phyloP scores from a whole-genome alignment of 2,888 invertebrate genomes.

The Drosophila niveifrons region DNA sequence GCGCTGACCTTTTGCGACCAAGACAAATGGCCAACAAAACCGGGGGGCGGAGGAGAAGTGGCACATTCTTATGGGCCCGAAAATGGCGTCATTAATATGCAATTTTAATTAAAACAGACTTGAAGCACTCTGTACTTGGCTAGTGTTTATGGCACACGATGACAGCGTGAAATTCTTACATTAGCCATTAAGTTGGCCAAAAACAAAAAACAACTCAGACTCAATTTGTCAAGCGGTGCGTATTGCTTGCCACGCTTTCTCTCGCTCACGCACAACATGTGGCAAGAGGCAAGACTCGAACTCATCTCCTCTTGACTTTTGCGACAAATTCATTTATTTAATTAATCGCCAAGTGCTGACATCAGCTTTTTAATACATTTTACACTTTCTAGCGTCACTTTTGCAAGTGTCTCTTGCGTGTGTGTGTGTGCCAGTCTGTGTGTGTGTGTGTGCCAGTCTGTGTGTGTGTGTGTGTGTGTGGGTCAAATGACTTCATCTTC shows the following conservation, averaged over 20 bases:
- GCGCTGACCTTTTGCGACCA: conserved; percentile 66
- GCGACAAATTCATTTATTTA: conserved; percentile 67
- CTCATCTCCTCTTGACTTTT: not conserved
- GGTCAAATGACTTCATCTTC: conserved; percentile 70
- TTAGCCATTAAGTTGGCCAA: conserved; percentile 51
- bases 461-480: conserved; percentile 35
- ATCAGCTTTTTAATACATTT: conserved; percentile 53
- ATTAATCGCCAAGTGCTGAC: conserved; percentile 52
- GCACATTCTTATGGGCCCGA: conserved; percentile 47
- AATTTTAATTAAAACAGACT: conserved; percentile 77
- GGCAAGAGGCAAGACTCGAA: not conserved
- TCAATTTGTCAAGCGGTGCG: conserved; percentile 70
- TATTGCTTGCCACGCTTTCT: conserved; percentile 33
- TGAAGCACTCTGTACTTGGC: conserved; percentile 20
- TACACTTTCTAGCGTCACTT: conserved; percentile 30
- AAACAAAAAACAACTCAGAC: conserved; percentile 50
- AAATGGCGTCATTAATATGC: conserved; percentile 76
- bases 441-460: conserved; percentile 29
- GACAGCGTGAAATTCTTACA: conserved; percentile 74
- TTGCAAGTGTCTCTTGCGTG: conserved; percentile 37
- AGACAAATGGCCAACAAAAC: conserved; percentile 48
- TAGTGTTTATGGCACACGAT: conserved; percentile 53
- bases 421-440: conserved; percentile 30
- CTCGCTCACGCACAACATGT: conserved; percentile 44
- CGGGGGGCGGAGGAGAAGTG: conserved; percentile 27